phyloP scores from a whole-genome alignment of 2,797 vertebrate species.

The Hephaestus fuliginosus region DNA sequence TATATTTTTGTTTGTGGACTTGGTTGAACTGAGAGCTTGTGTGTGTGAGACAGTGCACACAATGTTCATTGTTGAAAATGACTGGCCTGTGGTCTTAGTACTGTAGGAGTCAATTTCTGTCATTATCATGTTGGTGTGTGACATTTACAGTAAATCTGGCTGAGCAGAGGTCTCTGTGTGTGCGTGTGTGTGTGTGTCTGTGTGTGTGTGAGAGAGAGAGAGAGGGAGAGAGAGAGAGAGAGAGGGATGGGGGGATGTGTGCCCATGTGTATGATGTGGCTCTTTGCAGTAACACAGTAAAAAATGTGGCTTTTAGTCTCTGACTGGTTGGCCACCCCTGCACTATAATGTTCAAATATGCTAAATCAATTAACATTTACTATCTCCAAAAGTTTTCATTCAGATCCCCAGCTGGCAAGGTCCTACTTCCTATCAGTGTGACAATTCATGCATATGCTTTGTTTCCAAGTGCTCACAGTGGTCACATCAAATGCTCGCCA shows the following conservation, averaged over 20 bases:
- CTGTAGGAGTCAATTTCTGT: constrained; percentile 13
- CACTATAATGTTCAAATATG: no score
- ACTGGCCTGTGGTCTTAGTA: constrained; percentile 12
- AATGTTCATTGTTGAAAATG: constrained; percentile 10
- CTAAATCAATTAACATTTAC: no score
- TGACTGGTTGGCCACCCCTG: constrained; percentile 35
- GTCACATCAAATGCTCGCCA: no score
- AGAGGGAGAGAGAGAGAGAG: no score
- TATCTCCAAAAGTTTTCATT: no score
- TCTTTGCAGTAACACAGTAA: constrained; percentile 31
- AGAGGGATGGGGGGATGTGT: constrained; percentile 5
- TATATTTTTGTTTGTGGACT: no score
- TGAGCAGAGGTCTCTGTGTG: neutral
- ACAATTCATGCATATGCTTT: no score
- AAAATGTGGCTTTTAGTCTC: constrained; percentile 36
- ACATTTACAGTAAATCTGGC: constrained; percentile 3
- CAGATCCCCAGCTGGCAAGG: no score
- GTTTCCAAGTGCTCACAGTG: no score
- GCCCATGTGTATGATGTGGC: constrained; percentile 27
- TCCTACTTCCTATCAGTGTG: no score
- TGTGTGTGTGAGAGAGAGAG: neutral
- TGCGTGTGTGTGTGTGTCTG: neutral
- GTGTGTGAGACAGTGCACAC: constrained; percentile 6
- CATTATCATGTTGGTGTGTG: constrained; percentile 1
- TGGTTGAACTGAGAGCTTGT: no score